Evolutionary conservation across 2,888 invertebrate genomes (phyloP).

Genomic region (Eristalis intricaria): DNA sequence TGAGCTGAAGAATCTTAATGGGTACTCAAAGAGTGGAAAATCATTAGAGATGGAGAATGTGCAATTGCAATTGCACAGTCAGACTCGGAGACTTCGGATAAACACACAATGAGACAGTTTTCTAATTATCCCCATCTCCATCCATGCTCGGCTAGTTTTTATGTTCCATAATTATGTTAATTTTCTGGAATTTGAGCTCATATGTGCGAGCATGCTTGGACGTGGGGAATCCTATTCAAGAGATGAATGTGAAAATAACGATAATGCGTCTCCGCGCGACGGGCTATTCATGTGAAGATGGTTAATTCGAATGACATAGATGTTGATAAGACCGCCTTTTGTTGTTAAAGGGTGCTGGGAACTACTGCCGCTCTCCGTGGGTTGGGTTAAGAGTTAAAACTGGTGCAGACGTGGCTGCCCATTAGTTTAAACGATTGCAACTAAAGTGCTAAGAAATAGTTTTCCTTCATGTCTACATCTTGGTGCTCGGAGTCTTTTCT

Average conservation of each 20-base stretch:
- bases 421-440: not conserved
- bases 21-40: slow-evolving; percentile 46
- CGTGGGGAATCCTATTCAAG: not conserved
- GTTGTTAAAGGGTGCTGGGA: not conserved
- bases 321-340: not conserved
- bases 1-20: slow-evolving; percentile 60
- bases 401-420: not conserved
- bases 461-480: too few species aligned
- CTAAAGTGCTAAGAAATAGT: not conserved
- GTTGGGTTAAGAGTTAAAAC: not conserved
- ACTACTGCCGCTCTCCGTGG: not conserved
- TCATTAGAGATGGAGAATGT: slow-evolving; percentile 17
- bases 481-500: too few species aligned
- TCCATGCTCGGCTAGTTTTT: slow-evolving; percentile 33
- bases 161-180: slow-evolving; percentile 64
- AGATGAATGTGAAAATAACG: not conserved
- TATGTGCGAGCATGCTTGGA: not conserved
- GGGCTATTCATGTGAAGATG: not conserved
- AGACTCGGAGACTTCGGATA: too few species aligned
- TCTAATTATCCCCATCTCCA: slow-evolving; percentile 56
- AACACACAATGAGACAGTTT: slow-evolving; percentile 70
- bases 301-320: not conserved
- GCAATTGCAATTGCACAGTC: slow-evolving; percentile 16
- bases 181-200: slow-evolving; percentile 23
- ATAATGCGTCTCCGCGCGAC: not conserved